These are phyloP conservation scores for Kryptolebias ocellatus DNA, from an alignment of 2,797 vertebrate species.

Conservation along the genomic window DNA sequence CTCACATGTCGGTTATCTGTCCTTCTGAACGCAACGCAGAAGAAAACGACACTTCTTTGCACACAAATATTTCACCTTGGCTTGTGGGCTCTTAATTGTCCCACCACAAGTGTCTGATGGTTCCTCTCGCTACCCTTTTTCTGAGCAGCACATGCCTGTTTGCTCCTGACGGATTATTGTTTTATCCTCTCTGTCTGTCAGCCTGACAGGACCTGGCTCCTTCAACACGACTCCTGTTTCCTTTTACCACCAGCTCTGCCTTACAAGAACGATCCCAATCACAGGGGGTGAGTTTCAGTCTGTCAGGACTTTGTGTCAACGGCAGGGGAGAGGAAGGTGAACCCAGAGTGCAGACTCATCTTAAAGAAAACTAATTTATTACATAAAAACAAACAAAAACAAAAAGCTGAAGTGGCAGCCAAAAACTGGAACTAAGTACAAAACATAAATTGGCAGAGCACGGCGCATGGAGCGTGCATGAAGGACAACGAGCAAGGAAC, in stretches of 20 bases:
- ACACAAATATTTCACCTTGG: slow-evolving; percentile 38
- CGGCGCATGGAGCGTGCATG: too few relatives aligned
- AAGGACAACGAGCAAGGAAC: too few relatives aligned
- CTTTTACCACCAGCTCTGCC: not conserved
- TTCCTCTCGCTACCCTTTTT: slow-evolving; percentile 24
- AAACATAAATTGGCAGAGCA: too few relatives aligned
- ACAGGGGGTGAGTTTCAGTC: slow-evolving; percentile 25
- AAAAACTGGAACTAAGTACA: too few relatives aligned
- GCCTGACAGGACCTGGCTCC: slow-evolving; percentile 15
- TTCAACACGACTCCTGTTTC: slow-evolving; percentile 5
- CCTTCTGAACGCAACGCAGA: slow-evolving; percentile 21
- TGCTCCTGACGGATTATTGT: slow-evolving; percentile 10
- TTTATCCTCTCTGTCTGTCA: slow-evolving; percentile 20
- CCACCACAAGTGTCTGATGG: slow-evolving; percentile 18
- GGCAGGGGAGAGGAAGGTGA: too few relatives aligned
- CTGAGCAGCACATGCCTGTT: slow-evolving; percentile 19
- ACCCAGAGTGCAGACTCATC: too few relatives aligned
- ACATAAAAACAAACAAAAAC: too few relatives aligned
- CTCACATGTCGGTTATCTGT: slow-evolving; percentile 18
- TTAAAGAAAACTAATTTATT: too few relatives aligned
- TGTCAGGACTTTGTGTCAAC: too few relatives aligned
- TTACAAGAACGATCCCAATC: slow-evolving; percentile 4
- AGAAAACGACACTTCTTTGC: slow-evolving; percentile 20
- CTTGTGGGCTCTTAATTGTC: slow-evolving; percentile 2
- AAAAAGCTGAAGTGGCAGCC: too few relatives aligned